These are phyloP conservation scores for Esox masquinongy DNA, from an alignment of 2,797 vertebrate genomes.

Conservation along the genomic window DNA sequence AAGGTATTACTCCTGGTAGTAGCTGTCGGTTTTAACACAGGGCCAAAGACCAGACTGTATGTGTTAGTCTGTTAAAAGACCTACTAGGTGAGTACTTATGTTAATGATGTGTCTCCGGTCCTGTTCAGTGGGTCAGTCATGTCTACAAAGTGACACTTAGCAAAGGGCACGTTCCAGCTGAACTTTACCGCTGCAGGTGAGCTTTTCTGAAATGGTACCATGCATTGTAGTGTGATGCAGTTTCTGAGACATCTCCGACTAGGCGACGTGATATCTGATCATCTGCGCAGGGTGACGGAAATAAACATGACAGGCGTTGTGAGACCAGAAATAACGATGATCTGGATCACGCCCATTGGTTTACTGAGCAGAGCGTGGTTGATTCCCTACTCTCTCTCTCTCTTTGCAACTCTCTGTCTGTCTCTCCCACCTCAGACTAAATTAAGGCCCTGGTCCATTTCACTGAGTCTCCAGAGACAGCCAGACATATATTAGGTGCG, in stretches of 20 bases:
- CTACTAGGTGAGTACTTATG: too few relatives aligned
- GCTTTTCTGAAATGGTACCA: too few relatives aligned
- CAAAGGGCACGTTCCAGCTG: background rate
- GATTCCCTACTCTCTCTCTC: constrained; percentile 48
- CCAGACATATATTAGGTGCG: constrained; percentile 15
- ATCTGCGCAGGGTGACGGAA: background rate
- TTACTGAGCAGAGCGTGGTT: constrained; percentile 49
- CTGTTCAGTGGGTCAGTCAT: too few relatives aligned
- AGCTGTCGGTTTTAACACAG: too few relatives aligned
- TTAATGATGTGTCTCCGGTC: too few relatives aligned
- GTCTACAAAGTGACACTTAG: too few relatives aligned
- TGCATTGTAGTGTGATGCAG: too few relatives aligned
- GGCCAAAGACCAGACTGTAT: too few relatives aligned
- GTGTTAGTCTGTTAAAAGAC: too few relatives aligned
- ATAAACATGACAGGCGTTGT: background rate
- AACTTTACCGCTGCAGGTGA: background rate
- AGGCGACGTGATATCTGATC: background rate
- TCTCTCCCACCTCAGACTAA: constrained; percentile 61
- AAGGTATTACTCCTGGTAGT: too few relatives aligned
- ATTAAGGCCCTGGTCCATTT: constrained; percentile 68
- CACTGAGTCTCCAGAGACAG: constrained; percentile 46
- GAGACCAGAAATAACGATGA: background rate
- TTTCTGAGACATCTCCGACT: background rate
- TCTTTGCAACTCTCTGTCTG: constrained; percentile 26
- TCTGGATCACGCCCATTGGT: constrained; percentile 13